Evolutionary conservation across 2,113 vertebrate genomes (phyloP), one percentile per base, ranked within the genome.

Genomic region (Bubo blakistoni): DNA sequence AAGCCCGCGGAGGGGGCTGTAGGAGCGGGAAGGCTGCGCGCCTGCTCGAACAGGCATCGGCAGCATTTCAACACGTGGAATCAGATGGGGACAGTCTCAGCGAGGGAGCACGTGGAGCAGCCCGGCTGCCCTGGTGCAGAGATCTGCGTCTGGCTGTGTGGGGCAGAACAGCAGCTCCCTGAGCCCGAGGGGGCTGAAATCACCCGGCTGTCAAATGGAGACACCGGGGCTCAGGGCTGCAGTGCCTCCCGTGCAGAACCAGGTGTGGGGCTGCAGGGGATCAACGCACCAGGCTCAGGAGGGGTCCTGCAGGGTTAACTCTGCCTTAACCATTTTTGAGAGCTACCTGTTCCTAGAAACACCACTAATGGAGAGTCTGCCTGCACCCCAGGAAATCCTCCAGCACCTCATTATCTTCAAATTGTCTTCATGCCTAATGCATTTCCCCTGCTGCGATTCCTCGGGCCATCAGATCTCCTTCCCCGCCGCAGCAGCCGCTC

Each of bases 371-470:
- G 66, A 16, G 17, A 34, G 20, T 7, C 46, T 47, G 52, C 61
- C 61, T 11, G 54, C 76, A 61, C 40, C 76, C 83, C 54, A 20
- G 54, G 69, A 42, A 49, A 61, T 8, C 54, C 46, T 69, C 47
- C 2, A 42, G 46, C 67, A 61, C 69, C 54, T 61, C 61, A 1
- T 30, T 18, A 34, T 9, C 58, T 65, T 51, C 38, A 20, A 7
- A 12, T 13, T 3, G 6, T 6, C 67, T 17, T 8, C 59, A 8
- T 0, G 1, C 2, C 51, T 25, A 14, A 44, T 6, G 34, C 18
- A 1, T 18, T 32, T 36, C 36, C 51, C 52, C 34, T 2, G 16
- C 73, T 24, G 81, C 1, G 3, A 16, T 59, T 18, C 61, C 59
- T 21, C 5, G 58, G 63, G 42, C 49, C n/a, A 5, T 4, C 19